phyloP scores from a whole-genome alignment of 2,888 invertebrate genomes.

The Dolichopus griseipennis region DNA sequence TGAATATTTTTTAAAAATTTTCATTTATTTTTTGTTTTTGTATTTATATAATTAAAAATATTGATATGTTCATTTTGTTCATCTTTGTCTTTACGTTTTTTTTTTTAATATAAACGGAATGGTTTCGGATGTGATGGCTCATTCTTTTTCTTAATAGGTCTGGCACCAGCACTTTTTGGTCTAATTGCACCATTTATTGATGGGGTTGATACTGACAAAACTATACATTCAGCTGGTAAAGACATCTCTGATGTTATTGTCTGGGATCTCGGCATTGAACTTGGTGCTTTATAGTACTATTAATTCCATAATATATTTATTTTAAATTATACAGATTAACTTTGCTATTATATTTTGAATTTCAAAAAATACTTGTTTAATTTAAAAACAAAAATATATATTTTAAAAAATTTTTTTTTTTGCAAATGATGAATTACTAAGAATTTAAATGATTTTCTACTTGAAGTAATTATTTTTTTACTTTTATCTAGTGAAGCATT shows the following conservation, averaged over 20 bases:
- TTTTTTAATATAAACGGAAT: constrained; percentile 36
- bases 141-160: constrained; percentile 32
- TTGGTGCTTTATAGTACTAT: constrained; percentile 39
- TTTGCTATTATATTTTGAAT: too few relatives aligned
- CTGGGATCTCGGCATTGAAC: constrained; percentile 38
- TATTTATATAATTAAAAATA: too few relatives aligned
- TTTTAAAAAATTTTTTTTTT: too few relatives aligned
- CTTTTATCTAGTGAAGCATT: too few relatives aligned
- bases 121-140: constrained; percentile 40
- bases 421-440: too few relatives aligned
- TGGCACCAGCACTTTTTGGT: constrained; percentile 40
- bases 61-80: too few relatives aligned
- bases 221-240: constrained; percentile 43
- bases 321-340: not conserved
- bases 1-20: too few relatives aligned
- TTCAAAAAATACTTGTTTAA: too few relatives aligned
- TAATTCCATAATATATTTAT: not conserved
- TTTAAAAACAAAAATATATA: too few relatives aligned
- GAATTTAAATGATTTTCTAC: too few relatives aligned
- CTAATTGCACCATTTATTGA: constrained; percentile 37
- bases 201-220: constrained; percentile 43
- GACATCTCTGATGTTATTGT: constrained; percentile 44
- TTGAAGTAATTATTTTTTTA: too few relatives aligned
- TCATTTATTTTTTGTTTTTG: too few relatives aligned
- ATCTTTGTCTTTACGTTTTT: not conserved